Conservation (phyloP, 1,140 invertebrate species). For the Hormaphis cornu region DNA sequence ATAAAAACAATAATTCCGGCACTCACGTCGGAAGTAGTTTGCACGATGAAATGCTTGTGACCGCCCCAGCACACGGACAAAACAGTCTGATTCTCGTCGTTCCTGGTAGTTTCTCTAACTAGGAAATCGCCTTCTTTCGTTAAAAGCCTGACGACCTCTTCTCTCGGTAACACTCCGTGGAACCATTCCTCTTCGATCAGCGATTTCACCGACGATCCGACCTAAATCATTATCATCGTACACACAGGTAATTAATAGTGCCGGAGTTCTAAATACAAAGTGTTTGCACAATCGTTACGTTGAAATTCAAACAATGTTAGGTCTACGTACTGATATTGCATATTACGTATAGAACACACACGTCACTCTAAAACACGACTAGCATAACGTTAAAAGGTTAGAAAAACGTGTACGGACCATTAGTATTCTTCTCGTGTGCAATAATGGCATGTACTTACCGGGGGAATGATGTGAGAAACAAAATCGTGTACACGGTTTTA, state of each 20-base stretch:
- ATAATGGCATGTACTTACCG: too few species aligned
- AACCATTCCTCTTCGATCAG: conserved; percentile 92
- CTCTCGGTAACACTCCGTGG: conserved; percentile 88
- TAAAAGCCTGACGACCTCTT: conserved; percentile 86
- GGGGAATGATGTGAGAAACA: not conserved
- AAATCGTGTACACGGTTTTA: not conserved
- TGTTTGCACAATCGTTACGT: too few species aligned
- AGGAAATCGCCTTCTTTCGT: conserved; percentile 86
- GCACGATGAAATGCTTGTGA: conserved; percentile 89
- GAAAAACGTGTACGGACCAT: not conserved
- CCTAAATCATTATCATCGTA: conserved; percentile 34
- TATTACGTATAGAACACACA: too few species aligned
- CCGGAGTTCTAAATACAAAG: not conserved
- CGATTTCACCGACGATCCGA: conserved; percentile 37
- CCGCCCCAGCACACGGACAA: conserved; percentile 91
- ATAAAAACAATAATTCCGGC: too few species aligned
- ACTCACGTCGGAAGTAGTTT: conserved; percentile 75
- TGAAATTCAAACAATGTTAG: too few species aligned
- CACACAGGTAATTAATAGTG: not conserved
- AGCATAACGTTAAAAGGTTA: not conserved
- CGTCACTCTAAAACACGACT: not conserved
- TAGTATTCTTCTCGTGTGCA: not conserved
- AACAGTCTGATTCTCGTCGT: conserved; percentile 85
- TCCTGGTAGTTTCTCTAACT: conserved; percentile 86
- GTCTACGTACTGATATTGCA: too few species aligned